Evolutionary conservation across 2,797 vertebrate genomes (phyloP).

Genomic region (Peromyscus aztecus): DNA sequence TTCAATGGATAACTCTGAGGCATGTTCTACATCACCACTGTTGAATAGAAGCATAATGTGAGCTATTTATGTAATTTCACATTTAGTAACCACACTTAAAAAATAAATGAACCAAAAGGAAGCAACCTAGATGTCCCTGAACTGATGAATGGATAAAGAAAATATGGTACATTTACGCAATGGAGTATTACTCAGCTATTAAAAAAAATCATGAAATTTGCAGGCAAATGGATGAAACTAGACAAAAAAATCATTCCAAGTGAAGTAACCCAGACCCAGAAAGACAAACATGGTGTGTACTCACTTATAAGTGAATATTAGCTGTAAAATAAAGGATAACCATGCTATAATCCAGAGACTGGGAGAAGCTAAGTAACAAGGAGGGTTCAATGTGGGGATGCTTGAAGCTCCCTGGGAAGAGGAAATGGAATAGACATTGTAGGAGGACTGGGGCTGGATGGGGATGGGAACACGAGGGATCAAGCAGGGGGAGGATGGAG

Average conservation of each 20-base stretch:
- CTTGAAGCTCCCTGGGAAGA: background rate
- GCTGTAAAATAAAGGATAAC: background rate
- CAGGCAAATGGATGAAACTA: background rate
- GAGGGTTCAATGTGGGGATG: background rate
- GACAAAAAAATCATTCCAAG: background rate
- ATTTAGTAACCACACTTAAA: slow-evolving; percentile 5
- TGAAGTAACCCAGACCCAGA: background rate
- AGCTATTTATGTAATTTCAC: background rate
- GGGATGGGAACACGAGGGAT: background rate
- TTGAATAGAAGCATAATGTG: background rate
- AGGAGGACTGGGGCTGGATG: background rate
- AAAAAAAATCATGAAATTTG: background rate
- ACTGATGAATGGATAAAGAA: background rate
- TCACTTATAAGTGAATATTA: background rate
- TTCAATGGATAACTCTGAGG: background rate
- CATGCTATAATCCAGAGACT: background rate
- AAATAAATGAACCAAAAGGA: background rate
- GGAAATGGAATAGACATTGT: background rate
- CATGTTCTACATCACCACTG: background rate
- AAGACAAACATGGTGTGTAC: background rate
- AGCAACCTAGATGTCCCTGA: background rate
- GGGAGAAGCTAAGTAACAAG: background rate
- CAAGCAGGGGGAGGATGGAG: background rate
- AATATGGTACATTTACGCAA: background rate
- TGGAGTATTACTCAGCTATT: background rate